These are phyloP conservation scores for Chrysodeixis includens DNA, from an alignment of 2,888 invertebrate species.

Conservation along the genomic window DNA sequence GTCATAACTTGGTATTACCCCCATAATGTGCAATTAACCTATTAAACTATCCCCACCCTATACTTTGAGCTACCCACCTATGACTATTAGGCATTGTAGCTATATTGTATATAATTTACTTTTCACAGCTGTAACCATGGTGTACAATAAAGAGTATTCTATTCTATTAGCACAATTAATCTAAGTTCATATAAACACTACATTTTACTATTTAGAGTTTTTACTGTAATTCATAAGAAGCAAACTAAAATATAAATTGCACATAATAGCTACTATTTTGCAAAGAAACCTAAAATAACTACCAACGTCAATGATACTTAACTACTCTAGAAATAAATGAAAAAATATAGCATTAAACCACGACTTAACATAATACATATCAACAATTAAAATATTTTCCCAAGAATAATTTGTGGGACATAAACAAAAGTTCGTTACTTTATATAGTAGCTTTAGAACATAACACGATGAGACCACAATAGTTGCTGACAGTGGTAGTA, in stretches of 20 bases:
- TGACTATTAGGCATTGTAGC: no score
- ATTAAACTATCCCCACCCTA: no score
- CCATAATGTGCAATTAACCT: no score
- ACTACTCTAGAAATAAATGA: conserved; percentile 10
- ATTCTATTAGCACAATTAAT: no score
- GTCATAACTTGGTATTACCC: background rate
- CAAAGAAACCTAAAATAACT: conserved; percentile 36
- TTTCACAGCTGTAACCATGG: no score
- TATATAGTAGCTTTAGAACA: background rate
- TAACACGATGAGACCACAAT: background rate
- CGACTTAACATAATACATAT: background rate
- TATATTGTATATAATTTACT: no score
- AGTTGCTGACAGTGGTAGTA: conserved; percentile 1
- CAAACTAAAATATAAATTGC: background rate
- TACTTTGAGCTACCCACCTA: no score
- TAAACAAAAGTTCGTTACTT: background rate
- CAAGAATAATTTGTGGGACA: background rate
- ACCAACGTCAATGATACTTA: conserved; percentile 8
- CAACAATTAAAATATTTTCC: background rate
- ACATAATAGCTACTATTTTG: background rate
- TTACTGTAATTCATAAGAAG: background rate
- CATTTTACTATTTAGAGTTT: no score
- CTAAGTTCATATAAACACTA: no score
- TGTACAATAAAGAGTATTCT: no score
- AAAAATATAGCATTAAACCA: conserved; percentile 12